These are phyloP conservation scores for Drosophila neonasuta DNA, from an alignment of 2,888 invertebrate species.

Conservation along the genomic window DNA sequence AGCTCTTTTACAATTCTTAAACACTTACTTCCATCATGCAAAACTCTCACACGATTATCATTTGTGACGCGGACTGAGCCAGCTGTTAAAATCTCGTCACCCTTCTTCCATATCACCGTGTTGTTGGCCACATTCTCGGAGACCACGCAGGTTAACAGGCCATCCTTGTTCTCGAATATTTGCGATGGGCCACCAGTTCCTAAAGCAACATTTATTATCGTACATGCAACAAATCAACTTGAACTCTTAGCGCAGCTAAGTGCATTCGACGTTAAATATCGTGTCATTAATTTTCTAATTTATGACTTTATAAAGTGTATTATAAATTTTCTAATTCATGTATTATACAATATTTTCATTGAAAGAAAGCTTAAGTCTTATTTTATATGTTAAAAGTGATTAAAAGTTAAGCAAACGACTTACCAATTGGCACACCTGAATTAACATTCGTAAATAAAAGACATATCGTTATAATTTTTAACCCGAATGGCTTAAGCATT, in stretches of 20 bases:
- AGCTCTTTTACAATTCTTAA: not conserved
- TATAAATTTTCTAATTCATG: too few relatives aligned
- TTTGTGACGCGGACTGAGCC: constrained; percentile 89
- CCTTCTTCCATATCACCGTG: constrained; percentile 90
- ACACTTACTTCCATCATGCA: constrained; percentile 89
- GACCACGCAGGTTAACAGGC: constrained; percentile 91
- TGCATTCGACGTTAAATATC: not conserved
- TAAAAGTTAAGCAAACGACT: constrained; percentile 28
- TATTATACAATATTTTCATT: too few relatives aligned
- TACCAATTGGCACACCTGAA: constrained; percentile 79
- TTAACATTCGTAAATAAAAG: constrained; percentile 77
- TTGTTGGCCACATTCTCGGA: constrained; percentile 84
- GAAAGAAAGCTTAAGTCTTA: too few relatives aligned
- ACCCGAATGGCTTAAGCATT: constrained; percentile 78
- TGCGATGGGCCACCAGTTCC: constrained; percentile 81
- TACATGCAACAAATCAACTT: not conserved
- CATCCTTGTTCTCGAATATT: constrained; percentile 89
- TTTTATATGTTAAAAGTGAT: too few relatives aligned
- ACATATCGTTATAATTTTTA: constrained; percentile 75
- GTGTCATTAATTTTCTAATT: too few relatives aligned
- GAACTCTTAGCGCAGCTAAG: not conserved
- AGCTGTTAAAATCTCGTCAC: constrained; percentile 88
- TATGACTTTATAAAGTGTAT: not conserved
- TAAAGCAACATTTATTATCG: constrained; percentile 33
- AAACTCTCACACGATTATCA: constrained; percentile 87